Conservation (phyloP, 2,113 vertebrate species). For the Rallus limicola region DNA sequence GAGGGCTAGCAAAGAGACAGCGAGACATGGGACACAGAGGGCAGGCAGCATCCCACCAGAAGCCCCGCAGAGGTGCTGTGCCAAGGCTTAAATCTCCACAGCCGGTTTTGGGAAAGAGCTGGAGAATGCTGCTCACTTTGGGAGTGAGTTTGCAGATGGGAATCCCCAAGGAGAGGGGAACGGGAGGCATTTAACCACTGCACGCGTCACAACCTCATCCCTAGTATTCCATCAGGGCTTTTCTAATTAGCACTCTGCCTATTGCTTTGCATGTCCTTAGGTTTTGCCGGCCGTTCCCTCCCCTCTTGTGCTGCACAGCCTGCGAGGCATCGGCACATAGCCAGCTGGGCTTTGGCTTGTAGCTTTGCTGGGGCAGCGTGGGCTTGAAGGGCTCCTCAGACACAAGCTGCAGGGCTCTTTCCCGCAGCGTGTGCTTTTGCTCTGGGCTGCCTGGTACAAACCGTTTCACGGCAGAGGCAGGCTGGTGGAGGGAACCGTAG, state of each 20-base stretch:
- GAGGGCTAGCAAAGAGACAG: background rate
- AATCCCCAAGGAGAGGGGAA: background rate
- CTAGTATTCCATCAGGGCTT: background rate
- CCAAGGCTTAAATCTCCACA: background rate
- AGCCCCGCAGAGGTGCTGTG: background rate
- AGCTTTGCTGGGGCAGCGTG: background rate
- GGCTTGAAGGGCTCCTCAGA: background rate
- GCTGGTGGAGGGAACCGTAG: background rate
- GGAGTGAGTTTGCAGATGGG: rapidly evolving
- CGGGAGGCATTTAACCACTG: background rate
- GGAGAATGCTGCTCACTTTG: background rate
- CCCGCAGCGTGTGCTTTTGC: background rate
- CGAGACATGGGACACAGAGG: rapidly evolving
- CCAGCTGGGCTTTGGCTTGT: background rate
- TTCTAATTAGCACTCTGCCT: background rate
- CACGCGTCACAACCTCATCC: rapidly evolving
- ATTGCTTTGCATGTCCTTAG: background rate
- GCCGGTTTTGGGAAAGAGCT: background rate
- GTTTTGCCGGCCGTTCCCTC: background rate
- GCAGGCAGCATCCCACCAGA: background rate
- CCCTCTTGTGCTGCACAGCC: background rate
- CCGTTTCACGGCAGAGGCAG: background rate
- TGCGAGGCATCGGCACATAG: background rate
- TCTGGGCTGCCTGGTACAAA: background rate
- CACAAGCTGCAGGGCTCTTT: background rate